These are phyloP conservation scores for Agapornis canus DNA, from an alignment of 2,797 vertebrate genomes.

Conservation along the genomic window DNA sequence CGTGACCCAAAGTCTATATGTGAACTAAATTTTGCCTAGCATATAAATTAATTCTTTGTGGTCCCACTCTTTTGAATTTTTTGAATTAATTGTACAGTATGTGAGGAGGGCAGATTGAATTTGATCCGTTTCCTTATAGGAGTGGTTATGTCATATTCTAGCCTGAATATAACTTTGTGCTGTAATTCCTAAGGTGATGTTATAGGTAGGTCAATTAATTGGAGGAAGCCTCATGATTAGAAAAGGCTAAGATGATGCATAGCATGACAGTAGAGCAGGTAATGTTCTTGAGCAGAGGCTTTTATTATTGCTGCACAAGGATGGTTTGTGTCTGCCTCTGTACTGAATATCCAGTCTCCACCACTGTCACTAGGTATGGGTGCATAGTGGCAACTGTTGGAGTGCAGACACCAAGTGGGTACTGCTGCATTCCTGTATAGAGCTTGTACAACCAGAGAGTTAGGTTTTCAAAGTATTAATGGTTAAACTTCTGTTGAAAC, in stretches of 20 bases:
- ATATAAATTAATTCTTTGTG: neutral
- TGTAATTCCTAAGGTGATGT: neutral
- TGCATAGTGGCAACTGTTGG: rapidly evolving
- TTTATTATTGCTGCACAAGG: neutral
- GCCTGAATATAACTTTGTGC: neutral
- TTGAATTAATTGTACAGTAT: neutral
- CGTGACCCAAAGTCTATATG: neutral
- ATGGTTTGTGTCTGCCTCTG: neutral
- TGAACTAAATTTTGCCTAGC: neutral
- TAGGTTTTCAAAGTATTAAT: neutral
- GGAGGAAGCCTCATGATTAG: neutral
- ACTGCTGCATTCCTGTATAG: neutral
- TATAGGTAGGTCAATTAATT: neutral
- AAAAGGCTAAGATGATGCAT: neutral
- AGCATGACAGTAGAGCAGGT: neutral
- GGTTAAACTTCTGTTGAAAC: neutral
- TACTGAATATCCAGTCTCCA: neutral
- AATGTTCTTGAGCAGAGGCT: neutral
- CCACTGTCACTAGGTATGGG: rapidly evolving
- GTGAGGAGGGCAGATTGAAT: neutral
- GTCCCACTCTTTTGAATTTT: neutral
- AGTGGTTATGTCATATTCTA: neutral
- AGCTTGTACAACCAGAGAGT: neutral
- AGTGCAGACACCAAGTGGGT: neutral
- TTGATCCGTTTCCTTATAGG: neutral